phyloP scores from a whole-genome alignment of 1,140 invertebrate species.

The Trissolcus basalis region DNA sequence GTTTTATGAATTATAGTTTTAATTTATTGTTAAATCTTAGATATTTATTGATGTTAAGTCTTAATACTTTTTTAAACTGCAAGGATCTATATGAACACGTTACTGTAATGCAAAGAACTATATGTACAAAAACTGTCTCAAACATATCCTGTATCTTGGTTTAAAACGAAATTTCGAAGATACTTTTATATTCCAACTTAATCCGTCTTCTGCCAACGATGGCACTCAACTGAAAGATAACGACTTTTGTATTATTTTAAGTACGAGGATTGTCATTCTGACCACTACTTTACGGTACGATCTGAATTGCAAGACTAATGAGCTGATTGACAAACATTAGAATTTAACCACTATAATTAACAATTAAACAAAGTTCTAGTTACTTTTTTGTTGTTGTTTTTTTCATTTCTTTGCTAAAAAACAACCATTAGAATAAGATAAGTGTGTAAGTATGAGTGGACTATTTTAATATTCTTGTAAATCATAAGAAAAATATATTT shows the following conservation, averaged over 20 bases:
- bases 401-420: background rate
- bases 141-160: constrained; percentile 15
- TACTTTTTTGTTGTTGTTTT: background rate
- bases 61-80: constrained; percentile 10
- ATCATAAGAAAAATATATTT: constrained; percentile 14
- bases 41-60: constrained; percentile 29
- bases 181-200: constrained; percentile 15
- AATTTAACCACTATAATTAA: too few species aligned
- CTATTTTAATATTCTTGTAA: constrained; percentile 24
- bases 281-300: background rate
- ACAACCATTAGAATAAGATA: background rate
- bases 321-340: background rate
- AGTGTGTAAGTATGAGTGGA: constrained; percentile 11
- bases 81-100: constrained; percentile 3
- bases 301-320: background rate
- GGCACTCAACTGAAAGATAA: background rate
- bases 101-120: constrained; percentile 3
- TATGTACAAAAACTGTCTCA: constrained; percentile 17
- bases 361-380: background rate
- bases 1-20: constrained; percentile 7
- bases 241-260: constrained; percentile 9
- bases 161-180: constrained; percentile 1
- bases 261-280: background rate
- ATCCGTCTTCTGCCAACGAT: constrained; percentile 8
- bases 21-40: constrained; percentile 24